phyloP scores from a whole-genome alignment of 2,113 vertebrate genomes.

The Oostethus manadensis region DNA sequence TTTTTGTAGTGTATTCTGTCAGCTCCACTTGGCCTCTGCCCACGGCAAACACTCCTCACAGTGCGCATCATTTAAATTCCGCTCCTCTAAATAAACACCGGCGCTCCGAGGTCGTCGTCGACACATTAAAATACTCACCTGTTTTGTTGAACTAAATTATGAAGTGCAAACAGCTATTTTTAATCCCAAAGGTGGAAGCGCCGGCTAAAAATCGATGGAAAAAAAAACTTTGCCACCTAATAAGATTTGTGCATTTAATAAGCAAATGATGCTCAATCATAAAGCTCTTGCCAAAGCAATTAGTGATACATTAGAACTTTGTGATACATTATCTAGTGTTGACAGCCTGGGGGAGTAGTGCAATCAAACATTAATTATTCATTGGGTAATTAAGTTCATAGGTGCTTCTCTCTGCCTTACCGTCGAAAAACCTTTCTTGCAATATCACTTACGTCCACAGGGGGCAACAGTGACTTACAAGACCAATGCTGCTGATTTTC shows the following conservation, averaged over 20 bases:
- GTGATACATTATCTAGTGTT: conserved; percentile 78
- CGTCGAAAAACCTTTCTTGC: not conserved
- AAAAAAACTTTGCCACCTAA: conserved; percentile 64
- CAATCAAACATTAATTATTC: conserved; percentile 81
- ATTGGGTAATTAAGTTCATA: conserved; percentile 78
- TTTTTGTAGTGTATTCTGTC: too few species aligned
- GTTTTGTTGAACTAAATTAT: conserved; percentile 65
- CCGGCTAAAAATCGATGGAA: conserved; percentile 35
- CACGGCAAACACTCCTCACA: conserved; percentile 54
- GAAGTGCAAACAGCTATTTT: conserved; percentile 66
- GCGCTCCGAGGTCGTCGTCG: conserved; percentile 48
- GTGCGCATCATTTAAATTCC: conserved; percentile 46
- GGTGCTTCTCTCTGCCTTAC: conserved; percentile 49
- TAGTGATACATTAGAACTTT: conserved; percentile 78
- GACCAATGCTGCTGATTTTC: too few species aligned
- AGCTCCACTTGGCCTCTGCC: conserved; percentile 23
- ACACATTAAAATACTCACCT: conserved; percentile 64
- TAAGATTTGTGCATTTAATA: conserved; percentile 74
- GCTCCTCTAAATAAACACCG: conserved; percentile 43
- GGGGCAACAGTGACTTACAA: not conserved
- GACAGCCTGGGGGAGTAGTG: conserved; percentile 72
- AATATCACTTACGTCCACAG: not conserved
- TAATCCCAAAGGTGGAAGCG: conserved; percentile 52
- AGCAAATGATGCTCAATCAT: conserved; percentile 74
- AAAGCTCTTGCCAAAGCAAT: conserved; percentile 76